These are phyloP conservation scores for Myotis davidii DNA, from an alignment of 2,113 vertebrate species.

Conservation along the genomic window DNA sequence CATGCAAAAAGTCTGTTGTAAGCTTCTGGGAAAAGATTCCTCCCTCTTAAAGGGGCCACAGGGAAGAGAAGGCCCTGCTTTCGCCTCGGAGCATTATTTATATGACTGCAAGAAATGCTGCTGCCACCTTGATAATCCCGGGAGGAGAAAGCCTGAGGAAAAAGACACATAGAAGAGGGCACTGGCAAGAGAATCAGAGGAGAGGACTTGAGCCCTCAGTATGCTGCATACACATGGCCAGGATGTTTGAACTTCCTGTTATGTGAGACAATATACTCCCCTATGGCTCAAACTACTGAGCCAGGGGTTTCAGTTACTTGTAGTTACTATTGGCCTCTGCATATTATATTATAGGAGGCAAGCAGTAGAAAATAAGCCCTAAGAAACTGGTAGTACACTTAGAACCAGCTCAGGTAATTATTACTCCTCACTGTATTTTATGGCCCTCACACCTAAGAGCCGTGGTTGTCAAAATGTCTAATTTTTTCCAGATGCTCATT, in stretches of 20 bases:
- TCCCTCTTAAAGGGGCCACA: neutral
- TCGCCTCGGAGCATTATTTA: neutral
- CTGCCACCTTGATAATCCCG: neutral
- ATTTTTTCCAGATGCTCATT: neutral
- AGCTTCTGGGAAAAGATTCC: neutral
- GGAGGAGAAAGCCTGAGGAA: neutral
- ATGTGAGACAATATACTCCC: neutral
- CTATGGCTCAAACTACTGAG: neutral
- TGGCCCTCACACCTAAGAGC: neutral
- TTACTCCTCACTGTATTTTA: neutral
- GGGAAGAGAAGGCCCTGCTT: neutral
- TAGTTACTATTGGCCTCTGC: neutral
- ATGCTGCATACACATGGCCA: fast-evolving
- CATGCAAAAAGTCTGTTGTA: neutral
- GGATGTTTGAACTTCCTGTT: neutral
- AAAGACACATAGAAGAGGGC: neutral
- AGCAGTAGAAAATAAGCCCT: neutral
- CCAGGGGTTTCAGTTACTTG: neutral
- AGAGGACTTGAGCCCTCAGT: neutral
- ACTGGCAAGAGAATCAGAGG: neutral
- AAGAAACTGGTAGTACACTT: neutral
- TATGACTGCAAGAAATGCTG: neutral
- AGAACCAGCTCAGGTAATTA: neutral
- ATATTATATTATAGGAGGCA: neutral
- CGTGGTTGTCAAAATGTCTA: neutral